Percentiles rank a stretch among this genome's conserved stretches.
phyloP scores from a whole-genome alignment of 2,797 vertebrate species.

The Galagoides demidoff region DNA sequence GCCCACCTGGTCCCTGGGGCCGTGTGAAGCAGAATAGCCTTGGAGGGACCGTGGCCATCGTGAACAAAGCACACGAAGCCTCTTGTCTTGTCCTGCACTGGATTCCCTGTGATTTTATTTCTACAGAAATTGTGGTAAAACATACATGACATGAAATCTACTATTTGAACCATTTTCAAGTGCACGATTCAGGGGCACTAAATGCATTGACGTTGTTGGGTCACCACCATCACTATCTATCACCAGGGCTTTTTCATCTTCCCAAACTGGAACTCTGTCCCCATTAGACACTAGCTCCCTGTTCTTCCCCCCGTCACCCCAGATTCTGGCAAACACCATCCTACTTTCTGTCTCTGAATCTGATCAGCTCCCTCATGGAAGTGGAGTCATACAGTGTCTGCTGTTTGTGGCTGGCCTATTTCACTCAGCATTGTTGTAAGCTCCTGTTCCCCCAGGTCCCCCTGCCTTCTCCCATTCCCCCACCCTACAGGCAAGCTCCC shows the following conservation, averaged over 20 bases:
- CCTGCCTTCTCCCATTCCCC: too few species aligned
- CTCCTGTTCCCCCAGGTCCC: too few species aligned
- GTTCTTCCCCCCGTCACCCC: too few species aligned
- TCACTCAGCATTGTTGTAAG: background rate
- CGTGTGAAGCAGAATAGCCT: too few species aligned
- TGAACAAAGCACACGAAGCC: background rate
- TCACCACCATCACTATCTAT: background rate
- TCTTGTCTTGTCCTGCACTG: background rate
- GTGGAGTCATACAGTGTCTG: rapidly evolving
- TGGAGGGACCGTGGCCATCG: rapidly evolving
- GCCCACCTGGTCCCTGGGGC: background rate
- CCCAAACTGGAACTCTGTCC: background rate
- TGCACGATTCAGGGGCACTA: background rate
- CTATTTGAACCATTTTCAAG: background rate
- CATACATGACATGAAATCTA: background rate
- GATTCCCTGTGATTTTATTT: background rate
- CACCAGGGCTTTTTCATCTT: background rate
- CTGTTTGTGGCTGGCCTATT: background rate
- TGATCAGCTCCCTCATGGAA: background rate
- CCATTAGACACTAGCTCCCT: background rate
- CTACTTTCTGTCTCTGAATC: background rate
- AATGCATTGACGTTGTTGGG: rapidly evolving
- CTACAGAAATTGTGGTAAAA: background rate
- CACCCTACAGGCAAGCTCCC: too few species aligned
- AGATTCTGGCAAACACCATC: background rate